phyloP scores from a whole-genome alignment of 2,797 vertebrate genomes.

The Poeciliopsis infans region DNA sequence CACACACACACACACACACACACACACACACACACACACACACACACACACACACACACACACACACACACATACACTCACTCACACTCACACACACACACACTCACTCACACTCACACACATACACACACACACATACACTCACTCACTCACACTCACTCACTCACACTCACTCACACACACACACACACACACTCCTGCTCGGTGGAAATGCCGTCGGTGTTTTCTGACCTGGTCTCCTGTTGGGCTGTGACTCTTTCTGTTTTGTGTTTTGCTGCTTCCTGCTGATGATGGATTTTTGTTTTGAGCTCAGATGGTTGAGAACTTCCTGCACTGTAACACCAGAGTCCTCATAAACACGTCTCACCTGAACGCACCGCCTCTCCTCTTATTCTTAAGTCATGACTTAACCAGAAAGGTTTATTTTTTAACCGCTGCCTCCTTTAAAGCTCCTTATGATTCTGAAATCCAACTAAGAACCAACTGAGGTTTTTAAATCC shows the following conservation, averaged over 20 bases:
- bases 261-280: constrained; percentile 62
- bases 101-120: constrained; percentile 2
- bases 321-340: constrained; percentile 22
- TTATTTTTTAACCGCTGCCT: not conserved
- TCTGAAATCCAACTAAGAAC: not conserved
- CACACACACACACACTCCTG: constrained; percentile 28
- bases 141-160: constrained; percentile 24
- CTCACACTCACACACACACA: constrained; percentile 42
- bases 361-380: constrained; percentile 16
- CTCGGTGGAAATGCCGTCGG: constrained; percentile 48
- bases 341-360: constrained; percentile 49
- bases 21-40: constrained; percentile 33
- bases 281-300: constrained; percentile 54
- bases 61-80: constrained; percentile 17
- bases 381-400: not conserved
- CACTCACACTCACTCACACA: constrained; percentile 16
- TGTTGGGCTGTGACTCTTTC: constrained; percentile 51
- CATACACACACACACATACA: constrained; percentile 46
- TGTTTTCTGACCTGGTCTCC: constrained; percentile 43
- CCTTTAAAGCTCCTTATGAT: not conserved
- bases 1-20: constrained; percentile 20
- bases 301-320: constrained; percentile 31
- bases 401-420: not conserved
- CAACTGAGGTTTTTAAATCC: not conserved
- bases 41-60: constrained; percentile 31